Evolutionary conservation across 2,113 vertebrate species (phyloP).

Genomic region (Circaetus gallicus): DNA sequence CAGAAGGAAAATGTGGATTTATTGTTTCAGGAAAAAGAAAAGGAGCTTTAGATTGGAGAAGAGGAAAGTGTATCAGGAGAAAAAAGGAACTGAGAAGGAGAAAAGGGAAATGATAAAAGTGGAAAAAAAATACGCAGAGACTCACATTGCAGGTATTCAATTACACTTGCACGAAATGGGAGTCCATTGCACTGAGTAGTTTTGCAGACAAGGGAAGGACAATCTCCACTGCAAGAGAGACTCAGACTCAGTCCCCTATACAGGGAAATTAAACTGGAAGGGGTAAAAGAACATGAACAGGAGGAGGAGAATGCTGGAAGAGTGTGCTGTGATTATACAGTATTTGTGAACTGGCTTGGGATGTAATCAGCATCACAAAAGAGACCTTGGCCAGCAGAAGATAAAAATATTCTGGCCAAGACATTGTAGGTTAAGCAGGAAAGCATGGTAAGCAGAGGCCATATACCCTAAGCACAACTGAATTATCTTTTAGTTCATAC

Average conservation of each 20-base stretch:
- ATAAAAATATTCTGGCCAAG: not conserved
- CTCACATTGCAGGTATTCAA: not conserved
- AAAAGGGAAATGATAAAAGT: not conserved
- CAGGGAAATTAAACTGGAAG: not conserved
- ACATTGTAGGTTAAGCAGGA: not conserved
- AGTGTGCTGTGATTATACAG: not conserved
- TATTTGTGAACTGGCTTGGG: not conserved
- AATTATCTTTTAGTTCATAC: conserved; percentile 14
- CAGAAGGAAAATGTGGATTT: not conserved
- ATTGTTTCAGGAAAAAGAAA: not conserved
- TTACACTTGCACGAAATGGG: not conserved
- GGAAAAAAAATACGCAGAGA: not conserved
- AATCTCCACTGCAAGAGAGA: not conserved
- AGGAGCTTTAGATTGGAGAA: not conserved
- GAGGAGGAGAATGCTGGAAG: not conserved
- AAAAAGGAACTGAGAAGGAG: not conserved
- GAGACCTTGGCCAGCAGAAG: not conserved
- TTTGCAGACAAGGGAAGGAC: not conserved
- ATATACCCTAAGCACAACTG: not conserved
- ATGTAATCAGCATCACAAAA: not conserved
- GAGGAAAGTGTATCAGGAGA: not conserved
- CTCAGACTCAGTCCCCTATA: not conserved
- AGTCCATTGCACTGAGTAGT: not conserved
- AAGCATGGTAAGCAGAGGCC: not conserved
- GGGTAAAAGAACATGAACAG: not conserved